phyloP scores from a whole-genome alignment of 2,113 vertebrate species.

The Elephas maximus region DNA sequence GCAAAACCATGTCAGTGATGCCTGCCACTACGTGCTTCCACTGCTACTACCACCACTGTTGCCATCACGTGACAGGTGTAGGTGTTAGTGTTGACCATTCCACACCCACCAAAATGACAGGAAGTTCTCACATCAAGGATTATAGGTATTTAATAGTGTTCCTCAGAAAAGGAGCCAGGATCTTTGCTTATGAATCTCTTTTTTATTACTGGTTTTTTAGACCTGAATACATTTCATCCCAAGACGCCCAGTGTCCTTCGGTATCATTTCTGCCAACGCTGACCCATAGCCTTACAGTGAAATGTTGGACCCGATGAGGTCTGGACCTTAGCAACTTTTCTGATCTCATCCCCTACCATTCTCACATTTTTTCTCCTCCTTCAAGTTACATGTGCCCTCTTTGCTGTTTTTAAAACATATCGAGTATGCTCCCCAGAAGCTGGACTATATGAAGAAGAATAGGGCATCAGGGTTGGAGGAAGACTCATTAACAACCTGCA shows the following conservation, averaged over 20 bases:
- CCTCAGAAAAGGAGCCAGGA: accelerated
- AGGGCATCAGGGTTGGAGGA: too few species aligned
- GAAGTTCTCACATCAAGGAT: background rate
- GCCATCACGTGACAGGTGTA: accelerated
- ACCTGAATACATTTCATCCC: background rate
- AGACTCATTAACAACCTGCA: too few species aligned
- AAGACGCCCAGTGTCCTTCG: too few species aligned
- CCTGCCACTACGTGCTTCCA: background rate
- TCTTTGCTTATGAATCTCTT: background rate
- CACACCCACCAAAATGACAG: background rate
- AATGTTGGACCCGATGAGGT: background rate
- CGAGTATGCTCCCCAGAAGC: too few species aligned
- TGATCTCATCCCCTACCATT: background rate
- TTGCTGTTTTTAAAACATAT: background rate
- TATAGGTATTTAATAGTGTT: background rate
- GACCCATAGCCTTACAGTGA: background rate
- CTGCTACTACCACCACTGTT: accelerated
- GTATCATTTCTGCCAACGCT: background rate
- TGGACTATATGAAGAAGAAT: too few species aligned
- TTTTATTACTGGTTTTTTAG: background rate
- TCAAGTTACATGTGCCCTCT: background rate
- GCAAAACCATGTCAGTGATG: accelerated
- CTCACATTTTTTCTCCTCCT: background rate
- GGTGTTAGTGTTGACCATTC: background rate
- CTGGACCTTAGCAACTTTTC: background rate